A percentile compares a stretch with the other conserved stretches of the same genome.
Evolutionary conservation across 1,140 invertebrate species (phyloP).

Genomic region (Drosophila sturtevanti): DNA sequence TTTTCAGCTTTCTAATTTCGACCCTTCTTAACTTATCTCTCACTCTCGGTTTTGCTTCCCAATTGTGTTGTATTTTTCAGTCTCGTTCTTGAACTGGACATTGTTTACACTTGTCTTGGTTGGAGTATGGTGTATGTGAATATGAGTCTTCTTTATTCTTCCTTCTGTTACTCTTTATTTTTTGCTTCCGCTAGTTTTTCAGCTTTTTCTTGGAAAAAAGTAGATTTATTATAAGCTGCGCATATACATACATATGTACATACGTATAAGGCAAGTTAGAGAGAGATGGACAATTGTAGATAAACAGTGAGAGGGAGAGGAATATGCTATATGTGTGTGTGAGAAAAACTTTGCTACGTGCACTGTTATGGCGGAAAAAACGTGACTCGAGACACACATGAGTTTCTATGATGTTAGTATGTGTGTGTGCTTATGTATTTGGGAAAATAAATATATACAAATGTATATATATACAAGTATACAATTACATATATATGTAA

Average conservation of each 20-base stretch:
- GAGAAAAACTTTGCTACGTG: constrained; percentile 28
- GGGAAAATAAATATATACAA: not conserved
- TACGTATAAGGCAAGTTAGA: constrained; percentile 13
- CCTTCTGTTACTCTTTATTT: constrained; percentile 21
- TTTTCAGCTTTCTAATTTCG: constrained; percentile 19
- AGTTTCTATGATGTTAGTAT: constrained; percentile 4
- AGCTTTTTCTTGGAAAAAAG: constrained; percentile 46
- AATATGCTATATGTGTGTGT: constrained; percentile 2
- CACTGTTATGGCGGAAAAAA: constrained; percentile 7
- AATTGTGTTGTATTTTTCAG: constrained; percentile 50
- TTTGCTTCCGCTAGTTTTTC: constrained; percentile 55
- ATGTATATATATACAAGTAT: not conserved
- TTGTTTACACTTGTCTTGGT: constrained; percentile 28
- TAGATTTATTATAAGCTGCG: constrained; percentile 62
- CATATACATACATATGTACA: constrained; percentile 47
- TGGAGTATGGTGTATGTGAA: constrained; percentile 13
- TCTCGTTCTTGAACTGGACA: constrained; percentile 59
- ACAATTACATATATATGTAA: not conserved
- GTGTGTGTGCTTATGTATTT: not conserved
- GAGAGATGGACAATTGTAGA: constrained; percentile 1
- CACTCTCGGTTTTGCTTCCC: constrained; percentile 23
- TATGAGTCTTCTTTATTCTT: constrained; percentile 40
- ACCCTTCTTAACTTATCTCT: constrained; percentile 17
- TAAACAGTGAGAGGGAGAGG: not conserved
- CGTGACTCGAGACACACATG: constrained; percentile 22